Evolutionary conservation across 1,140 invertebrate species (phyloP), one percentile per base, ranked within the genome.

Genomic region (Pachyrhynchus sulphureomaculatus): DNA sequence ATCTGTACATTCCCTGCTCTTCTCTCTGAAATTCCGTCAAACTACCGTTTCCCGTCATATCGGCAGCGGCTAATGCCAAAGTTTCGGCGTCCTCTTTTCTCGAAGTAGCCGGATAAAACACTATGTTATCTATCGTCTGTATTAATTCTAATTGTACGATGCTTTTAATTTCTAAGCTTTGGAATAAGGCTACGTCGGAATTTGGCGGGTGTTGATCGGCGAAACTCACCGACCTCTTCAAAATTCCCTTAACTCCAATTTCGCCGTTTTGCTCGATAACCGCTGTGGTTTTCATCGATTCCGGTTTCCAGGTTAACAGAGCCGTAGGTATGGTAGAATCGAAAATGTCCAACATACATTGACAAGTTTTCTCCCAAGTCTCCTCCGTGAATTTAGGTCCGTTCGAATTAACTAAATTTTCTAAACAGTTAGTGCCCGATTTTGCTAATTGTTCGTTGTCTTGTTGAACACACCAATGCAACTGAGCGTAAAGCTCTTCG

Each of bases 91-190:
- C 96, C 78, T 99, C 96, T 78, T 97, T 98, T 45, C 91, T 86
- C 18, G 95, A 96, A 0, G 95, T 98, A 0, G 95, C 91, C 12
- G 96, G 95, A 77, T 94, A 99, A 77, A 99, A 99, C 0, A 99
- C 89, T 42, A 99, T 95, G 73, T 97, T 97, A 73, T 99, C 96
- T 47, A 99, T 95, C 0, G 96, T 98, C 73, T 98, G 95, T 60
- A 99, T 99, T n/a, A 99, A 78, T 77, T 99, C 97, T 65, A 98
- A 77, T 73, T 99, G 97, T 0, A 99, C 96, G 0, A 96, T 92
- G 77, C 95, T 98, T 72, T 95, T 95, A 8, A 98, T 96, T 13
- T 93, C 78, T 13, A 92, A 74, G 17, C 84, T 84, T 41, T 87
- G 84, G 66, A 91, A 88, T 4, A 87, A 65, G 21, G 76, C 70